Conservation (phyloP, 1,140 invertebrate genomes). For the Maconellicoccus hirsutus region DNA sequence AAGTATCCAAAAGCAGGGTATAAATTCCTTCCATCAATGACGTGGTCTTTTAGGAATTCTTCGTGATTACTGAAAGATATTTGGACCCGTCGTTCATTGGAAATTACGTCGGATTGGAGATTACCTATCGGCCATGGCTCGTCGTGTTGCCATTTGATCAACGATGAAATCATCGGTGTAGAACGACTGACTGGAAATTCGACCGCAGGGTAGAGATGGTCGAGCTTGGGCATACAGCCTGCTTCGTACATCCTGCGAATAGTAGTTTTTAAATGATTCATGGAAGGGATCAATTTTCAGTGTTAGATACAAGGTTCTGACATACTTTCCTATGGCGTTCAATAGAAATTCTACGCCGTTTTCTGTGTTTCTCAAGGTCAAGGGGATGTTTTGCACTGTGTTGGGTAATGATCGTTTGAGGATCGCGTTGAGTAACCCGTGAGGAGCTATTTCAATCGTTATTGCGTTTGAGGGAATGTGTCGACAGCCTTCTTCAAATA, state of each 20-base stretch:
- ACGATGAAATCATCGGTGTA: too few relatives aligned
- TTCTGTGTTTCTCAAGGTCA: slow-evolving; percentile 60
- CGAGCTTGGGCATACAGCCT: slow-evolving; percentile 47
- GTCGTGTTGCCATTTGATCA: slow-evolving; percentile 54
- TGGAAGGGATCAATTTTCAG: too few relatives aligned
- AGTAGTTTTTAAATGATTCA: too few relatives aligned
- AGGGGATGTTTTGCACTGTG: slow-evolving; percentile 52
- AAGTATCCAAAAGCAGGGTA: slow-evolving; percentile 95
- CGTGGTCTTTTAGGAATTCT: slow-evolving; percentile 67
- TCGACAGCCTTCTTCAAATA: slow-evolving; percentile 71
- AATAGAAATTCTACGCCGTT: slow-evolving; percentile 59
- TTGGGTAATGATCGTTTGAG: slow-evolving; percentile 48
- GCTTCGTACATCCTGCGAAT: slow-evolving; percentile 54
- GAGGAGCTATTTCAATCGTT: too few relatives aligned
- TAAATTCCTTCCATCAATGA: slow-evolving; percentile 81
- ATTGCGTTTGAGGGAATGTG: slow-evolving; percentile 66
- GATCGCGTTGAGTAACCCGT: too few relatives aligned
- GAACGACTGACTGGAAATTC: slow-evolving; percentile 57
- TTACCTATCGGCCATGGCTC: background rate
- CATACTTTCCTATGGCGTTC: slow-evolving; percentile 54
- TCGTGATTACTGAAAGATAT: too few relatives aligned
- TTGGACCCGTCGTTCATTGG: background rate
- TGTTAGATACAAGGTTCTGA: too few relatives aligned
- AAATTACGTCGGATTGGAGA: background rate
- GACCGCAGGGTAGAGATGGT: slow-evolving; percentile 48